Conservation (phyloP, 30 jellyfish, hydroid and myxozoan species). For the Turritopsis rubra region DNA sequence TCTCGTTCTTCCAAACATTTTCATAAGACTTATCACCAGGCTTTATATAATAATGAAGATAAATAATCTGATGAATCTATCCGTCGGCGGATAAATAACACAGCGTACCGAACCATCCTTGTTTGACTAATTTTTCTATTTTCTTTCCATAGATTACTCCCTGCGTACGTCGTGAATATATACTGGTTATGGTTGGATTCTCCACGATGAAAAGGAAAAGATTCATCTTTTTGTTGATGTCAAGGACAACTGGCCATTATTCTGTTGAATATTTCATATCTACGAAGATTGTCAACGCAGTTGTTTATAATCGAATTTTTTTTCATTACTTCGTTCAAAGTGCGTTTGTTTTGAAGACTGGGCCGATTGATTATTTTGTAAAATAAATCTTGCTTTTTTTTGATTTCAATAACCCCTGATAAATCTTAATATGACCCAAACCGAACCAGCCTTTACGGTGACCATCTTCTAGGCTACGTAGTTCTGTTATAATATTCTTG, state of each 20-base stretch:
- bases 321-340: background rate
- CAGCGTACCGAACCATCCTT: no score
- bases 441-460: no score
- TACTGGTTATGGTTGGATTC: background rate
- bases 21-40: no score
- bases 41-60: no score
- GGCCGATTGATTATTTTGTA: no score
- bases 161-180: background rate
- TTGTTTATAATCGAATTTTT: background rate
- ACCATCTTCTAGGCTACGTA: no score
- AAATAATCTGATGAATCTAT: no score
- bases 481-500: background rate
- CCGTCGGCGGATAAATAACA: background rate
- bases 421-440: no score
- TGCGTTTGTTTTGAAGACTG: no score
- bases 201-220: background rate
- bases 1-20: no score
- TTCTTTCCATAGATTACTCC: background rate
- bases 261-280: background rate
- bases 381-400: no score
- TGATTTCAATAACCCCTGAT: no score
- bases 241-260: background rate
- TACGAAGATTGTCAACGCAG: background rate
- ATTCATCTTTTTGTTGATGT: background rate
- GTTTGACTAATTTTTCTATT: background rate